Evolutionary conservation across 2,113 vertebrate species (phyloP).

Genomic region (Pristiophorus japonicus): DNA sequence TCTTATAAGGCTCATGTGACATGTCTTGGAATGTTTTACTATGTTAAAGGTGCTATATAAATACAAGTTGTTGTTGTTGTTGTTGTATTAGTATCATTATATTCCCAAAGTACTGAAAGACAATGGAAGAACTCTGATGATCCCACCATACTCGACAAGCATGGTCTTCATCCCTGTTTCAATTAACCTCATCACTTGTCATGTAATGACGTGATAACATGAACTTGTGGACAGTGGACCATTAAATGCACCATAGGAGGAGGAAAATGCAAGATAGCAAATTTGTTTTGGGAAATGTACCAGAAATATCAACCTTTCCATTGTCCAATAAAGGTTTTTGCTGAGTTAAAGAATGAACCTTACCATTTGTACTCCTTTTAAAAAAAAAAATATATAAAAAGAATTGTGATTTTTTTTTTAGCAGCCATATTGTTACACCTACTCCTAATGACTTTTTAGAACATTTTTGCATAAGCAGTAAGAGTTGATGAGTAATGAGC

Average conservation of each 20-base stretch:
- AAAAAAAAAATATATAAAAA: no score
- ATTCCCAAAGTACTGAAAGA: neutral
- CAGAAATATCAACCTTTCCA: neutral
- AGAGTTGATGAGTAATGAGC: neutral
- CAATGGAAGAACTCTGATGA: neutral
- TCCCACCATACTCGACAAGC: neutral
- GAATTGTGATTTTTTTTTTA: neutral
- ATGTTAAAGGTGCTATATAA: no score
- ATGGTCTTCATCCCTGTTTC: neutral
- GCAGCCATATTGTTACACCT: neutral
- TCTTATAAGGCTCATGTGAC: no score
- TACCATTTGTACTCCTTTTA: neutral
- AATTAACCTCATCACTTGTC: neutral
- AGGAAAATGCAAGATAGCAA: neutral
- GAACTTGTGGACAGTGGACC: neutral
- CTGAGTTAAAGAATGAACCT: neutral
- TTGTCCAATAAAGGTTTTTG: neutral
- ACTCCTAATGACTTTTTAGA: neutral
- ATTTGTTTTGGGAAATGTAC: neutral
- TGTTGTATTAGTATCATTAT: neutral
- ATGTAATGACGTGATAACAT: neutral
- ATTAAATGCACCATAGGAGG: no score
- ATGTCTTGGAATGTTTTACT: no score
- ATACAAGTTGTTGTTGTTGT: no score
- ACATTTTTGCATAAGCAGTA: constrained; percentile 12